Conservation (phyloP, 2,113 vertebrate species). For the Sminthopsis crassicaudata region DNA sequence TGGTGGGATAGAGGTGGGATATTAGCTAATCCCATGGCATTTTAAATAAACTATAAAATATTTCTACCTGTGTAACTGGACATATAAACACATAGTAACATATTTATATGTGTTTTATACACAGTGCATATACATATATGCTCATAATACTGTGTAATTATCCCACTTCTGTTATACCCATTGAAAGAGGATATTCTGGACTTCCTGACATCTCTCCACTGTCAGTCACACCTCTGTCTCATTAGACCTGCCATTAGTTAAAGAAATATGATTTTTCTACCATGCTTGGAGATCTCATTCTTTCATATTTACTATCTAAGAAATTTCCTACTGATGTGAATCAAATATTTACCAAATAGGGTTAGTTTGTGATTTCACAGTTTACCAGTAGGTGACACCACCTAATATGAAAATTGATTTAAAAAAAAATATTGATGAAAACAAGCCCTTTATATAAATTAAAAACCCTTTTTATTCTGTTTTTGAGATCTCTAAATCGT, state of each 20-base stretch:
- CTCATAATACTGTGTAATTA: background rate
- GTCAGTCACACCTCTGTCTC: background rate
- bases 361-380: background rate
- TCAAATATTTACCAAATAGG: background rate
- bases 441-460: background rate
- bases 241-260: background rate
- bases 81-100: background rate
- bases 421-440: background rate
- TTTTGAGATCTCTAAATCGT: background rate
- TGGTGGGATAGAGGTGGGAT: background rate
- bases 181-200: background rate
- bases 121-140: no score
- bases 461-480: background rate
- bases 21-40: background rate
- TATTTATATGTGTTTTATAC: no score
- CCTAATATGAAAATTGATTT: constrained; percentile 30
- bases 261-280: background rate
- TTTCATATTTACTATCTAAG: background rate
- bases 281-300: background rate
- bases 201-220: background rate
- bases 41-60: background rate
- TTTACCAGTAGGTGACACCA: constrained; percentile 9
- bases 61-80: background rate
- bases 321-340: constrained; percentile 3
- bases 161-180: background rate